These are phyloP conservation scores for Liposcelis brunnea DNA, from an alignment of 2,888 invertebrate genomes.

Conservation along the genomic window DNA sequence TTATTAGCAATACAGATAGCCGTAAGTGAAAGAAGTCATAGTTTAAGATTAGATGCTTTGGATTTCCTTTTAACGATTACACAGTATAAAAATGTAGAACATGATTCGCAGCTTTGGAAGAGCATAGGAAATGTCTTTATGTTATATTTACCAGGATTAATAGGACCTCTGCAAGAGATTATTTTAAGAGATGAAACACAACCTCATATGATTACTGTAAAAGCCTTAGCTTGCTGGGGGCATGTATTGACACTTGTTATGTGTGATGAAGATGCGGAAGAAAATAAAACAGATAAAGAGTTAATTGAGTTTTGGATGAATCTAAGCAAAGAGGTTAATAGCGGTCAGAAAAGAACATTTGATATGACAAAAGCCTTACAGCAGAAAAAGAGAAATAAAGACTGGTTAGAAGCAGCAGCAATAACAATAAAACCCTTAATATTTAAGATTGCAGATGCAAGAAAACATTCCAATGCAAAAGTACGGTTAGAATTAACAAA, in stretches of 20 bases:
- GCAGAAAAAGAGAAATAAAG: conserved; percentile 26
- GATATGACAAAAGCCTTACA: conserved; percentile 26
- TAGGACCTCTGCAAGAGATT: conserved; percentile 37
- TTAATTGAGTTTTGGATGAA: conserved; percentile 15
- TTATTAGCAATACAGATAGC: conserved; percentile 46
- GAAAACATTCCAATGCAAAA: conserved; percentile 37
- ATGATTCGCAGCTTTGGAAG: conserved; percentile 33
- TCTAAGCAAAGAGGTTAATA: conserved; percentile 19
- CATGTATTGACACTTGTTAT: conserved; percentile 28
- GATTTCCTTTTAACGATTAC: conserved; percentile 44
- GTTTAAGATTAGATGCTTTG: conserved; percentile 40
- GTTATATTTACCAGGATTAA: conserved; percentile 43
- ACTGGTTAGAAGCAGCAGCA: conserved; percentile 41
- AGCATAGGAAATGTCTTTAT: conserved; percentile 38
- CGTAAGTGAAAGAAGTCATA: conserved; percentile 40
- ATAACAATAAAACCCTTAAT: conserved; percentile 35
- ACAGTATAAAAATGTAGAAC: conserved; percentile 31
- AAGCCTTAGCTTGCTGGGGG: conserved; percentile 29
- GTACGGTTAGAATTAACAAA: conserved; percentile 43
- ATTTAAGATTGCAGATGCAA: conserved; percentile 31
- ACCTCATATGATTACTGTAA: conserved; percentile 38
- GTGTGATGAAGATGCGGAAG: conserved; percentile 23
- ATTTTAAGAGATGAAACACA: conserved; percentile 36
- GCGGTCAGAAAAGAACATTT: no score
- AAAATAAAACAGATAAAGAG: conserved; percentile 14